Evolutionary conservation across 1,140 invertebrate species (phyloP), one percentile per base, ranked within the genome.

Genomic region (Notospermus geniculatus): DNA sequence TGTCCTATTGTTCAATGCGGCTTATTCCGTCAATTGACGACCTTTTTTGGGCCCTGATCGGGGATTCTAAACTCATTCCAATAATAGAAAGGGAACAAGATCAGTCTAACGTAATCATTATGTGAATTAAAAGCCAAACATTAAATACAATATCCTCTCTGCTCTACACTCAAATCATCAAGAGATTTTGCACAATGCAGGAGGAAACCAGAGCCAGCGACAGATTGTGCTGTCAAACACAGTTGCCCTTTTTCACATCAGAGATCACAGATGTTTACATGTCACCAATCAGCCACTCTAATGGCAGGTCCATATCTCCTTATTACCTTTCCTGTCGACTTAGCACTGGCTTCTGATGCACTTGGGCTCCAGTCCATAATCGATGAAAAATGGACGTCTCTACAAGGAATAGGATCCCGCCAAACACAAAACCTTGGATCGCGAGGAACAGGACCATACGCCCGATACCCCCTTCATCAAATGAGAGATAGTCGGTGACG

Each of bases 391-490:
- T 36, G 17, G 67, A 43, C 15, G 69, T 86, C 64, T 88, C 85
- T 7, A 86, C 71, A 7, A 81, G 22, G 1, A 87, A 60, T 25
- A 84, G 77, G 13, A 87, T 29, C 2, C 73, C 23, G 63, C 85
- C 85, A 66, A 82, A 86, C 0, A 85, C 45, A n/a, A 85, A 55
- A 7, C 85, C 85, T 64, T 85, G 80, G 7, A 84, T 63, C n/a
- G 71, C 61, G 68, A 89, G 75, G 57, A 80, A 84, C 2, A 84
- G 28, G 2, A 87, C 62, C 65, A 84, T 82, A 54, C 84, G 79
- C 4, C 87, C 87, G 53, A 87, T 69, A 0, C 85, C 86, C 29
- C 81, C 77, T n/a, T 66, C 71, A 4, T 82, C 72, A 81, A 83
- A 83, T 0, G 71, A 73, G 27, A 85, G 74, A 64, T 77, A 83